Base-by-base conservation (phyloP, 2,888 invertebrate genomes). In the Alloscopus bannaensis region DNA sequence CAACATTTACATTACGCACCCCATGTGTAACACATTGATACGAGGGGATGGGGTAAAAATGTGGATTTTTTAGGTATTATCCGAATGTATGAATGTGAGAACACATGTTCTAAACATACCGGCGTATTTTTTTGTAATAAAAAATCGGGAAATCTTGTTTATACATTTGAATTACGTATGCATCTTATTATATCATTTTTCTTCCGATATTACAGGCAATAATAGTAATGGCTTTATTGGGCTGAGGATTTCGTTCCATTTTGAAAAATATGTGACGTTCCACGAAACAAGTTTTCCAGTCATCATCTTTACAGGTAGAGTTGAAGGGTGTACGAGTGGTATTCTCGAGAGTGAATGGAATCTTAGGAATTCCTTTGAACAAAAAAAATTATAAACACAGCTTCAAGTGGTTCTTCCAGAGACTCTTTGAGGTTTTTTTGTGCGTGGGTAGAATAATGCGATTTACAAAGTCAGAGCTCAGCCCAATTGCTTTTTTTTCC, bases 201-300 rank as follows among this genome's bases (percentile, higher is more conserved):
- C 60, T 36, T 68, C 60, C 31, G 45, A 59, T 77, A 70, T 70
- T 64, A 69, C 70, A 64, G 70, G 70, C 64, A 77, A 77, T 77
- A 77, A 77, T 70, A 70, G 59, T 77, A 77, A 77, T 77, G 77
- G 77, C 77, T 77, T 77, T 65, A 77, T 77, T 64, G 24, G 24
- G n/a, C n/a, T 22, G n/a, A n/a, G n/a, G n/a, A n/a, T n/a, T 22
- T 20, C 4, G 57, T 42, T 42, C 8, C 42, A 50, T 50, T 50
- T 50, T 50, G 20, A 8, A 22, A 11, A 50, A 18, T n/a, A 36
- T 13, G 45, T 11, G 18, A 50, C 18, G 50, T n/a, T 50, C 20
- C 20, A 50, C 18, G 50, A 50, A 18, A 50, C 8, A 50, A 6
- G 22, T 22, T 22, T 22, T 50, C 20, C 50, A 18, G 20, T 50